A percentile compares a stretch with the other conserved stretches of the same genome.
Conservation (phyloP, 2,888 invertebrate genomes). For the Caenorhabditis doughertyi region DNA sequence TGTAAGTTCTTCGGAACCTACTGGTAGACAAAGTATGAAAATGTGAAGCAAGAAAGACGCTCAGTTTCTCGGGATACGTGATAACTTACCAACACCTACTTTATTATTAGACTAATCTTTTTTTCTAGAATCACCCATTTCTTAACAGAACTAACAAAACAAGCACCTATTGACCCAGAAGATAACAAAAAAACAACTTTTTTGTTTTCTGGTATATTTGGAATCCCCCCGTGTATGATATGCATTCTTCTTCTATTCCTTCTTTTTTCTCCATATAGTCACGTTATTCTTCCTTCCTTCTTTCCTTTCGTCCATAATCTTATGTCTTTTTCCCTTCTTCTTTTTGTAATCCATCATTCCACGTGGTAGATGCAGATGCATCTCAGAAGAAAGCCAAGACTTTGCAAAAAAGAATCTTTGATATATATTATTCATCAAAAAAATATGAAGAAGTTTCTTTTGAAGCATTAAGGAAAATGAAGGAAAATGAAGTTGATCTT, state of each 20-base stretch:
- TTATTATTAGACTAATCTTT: too few species aligned
- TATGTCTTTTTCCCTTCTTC: constrained; percentile 1
- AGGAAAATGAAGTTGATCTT: background rate
- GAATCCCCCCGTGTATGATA: constrained; percentile 37
- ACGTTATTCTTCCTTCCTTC: constrained; percentile 2
- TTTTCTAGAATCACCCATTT: too few species aligned
- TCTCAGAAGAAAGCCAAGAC: background rate
- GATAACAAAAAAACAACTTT: background rate
- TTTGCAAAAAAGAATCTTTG: background rate
- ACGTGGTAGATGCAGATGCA: too few species aligned
- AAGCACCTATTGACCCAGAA: background rate
- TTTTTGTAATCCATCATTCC: constrained; percentile 48
- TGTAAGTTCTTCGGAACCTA: too few species aligned
- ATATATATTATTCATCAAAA: constrained; percentile 45
- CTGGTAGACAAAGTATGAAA: too few species aligned
- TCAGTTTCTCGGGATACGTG: too few species aligned
- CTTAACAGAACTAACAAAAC: background rate
- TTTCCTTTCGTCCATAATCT: constrained; percentile 22
- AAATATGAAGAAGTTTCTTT: background rate
- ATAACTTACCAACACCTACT: too few species aligned
- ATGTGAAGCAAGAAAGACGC: too few species aligned
- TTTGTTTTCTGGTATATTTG: background rate
- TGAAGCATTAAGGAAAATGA: background rate
- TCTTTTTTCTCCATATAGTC: constrained; percentile 16
- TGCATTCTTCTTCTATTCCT: constrained; percentile 15